Base-by-base conservation (phyloP, 2,797 vertebrate species). In the Orestias chungarensis region DNA sequence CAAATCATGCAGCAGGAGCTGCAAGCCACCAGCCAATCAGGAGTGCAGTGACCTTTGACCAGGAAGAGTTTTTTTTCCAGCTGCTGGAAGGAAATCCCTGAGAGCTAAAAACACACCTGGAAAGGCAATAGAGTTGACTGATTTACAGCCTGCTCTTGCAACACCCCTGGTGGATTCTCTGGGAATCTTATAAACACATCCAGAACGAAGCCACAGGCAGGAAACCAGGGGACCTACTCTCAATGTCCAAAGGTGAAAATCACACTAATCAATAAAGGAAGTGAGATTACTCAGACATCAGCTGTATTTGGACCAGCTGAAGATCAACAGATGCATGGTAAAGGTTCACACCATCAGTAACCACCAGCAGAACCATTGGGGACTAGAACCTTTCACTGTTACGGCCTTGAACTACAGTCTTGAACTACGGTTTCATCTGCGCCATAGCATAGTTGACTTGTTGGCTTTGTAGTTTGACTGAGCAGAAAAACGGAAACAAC, bases 211-310 rank as follows among this genome's bases (percentile, higher is more conserved):
- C 35, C 14, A 14, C 57, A 18, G 20, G 33, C 23, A 25, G 49
- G 23, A 62, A 62, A n/a, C 35, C 59, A 62, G 55, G 59, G n/a
- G 11, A 62, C 59, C 59, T n/a, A 62, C 35, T 62, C 20, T 14
- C 35, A 2, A 12, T 14, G 59, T 62, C 59, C 35, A 62, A 40
- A 40, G 59, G 12, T 25, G 2, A n/a, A n/a, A n/a, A 1, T 62
- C 59, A 62, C 11, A 6, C 12, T 9, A 15, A n/a, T 62, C 59
- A 40, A 14, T 40, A 62, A 5, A 62, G 59, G 59, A 62, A 62
- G 6, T n/a, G 59, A 40, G 59, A 38, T 40, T 20, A 59, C n/a
- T 59, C 55, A 59, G 31, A 35, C 17, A 35, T 59, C 18, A 59
- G 54, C 9, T 33, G 54, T 8, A 33, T 18, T 33, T 29, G 20